These are phyloP conservation scores for Bombus huntii DNA, from an alignment of 1,140 invertebrate species.

Conservation along the genomic window DNA sequence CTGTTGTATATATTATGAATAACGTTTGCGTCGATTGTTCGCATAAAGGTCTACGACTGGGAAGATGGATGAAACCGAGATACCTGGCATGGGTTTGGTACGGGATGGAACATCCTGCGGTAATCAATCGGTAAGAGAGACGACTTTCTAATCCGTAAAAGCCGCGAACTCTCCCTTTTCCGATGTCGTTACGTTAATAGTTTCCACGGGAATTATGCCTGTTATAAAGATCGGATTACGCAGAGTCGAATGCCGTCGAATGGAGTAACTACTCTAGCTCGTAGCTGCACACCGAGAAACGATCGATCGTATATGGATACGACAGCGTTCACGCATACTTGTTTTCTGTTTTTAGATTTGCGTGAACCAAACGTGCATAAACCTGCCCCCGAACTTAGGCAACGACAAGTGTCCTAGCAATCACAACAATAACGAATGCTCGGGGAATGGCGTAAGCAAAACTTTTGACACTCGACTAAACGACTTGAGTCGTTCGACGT, in stretches of 20 bases:
- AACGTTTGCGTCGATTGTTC: not conserved
- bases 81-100: constrained; percentile 90
- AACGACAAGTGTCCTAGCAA: constrained; percentile 94
- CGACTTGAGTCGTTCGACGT: no score
- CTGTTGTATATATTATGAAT: not conserved
- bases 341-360: constrained; percentile 86
- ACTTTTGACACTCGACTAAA: not conserved
- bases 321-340: no score
- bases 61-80: constrained; percentile 84
- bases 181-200: not conserved
- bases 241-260: not conserved
- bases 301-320: no score
- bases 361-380: constrained; percentile 95
- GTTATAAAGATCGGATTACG: constrained; percentile 21
- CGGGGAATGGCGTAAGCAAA: constrained; percentile 94
- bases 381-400: constrained; percentile 90
- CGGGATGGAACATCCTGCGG: constrained; percentile 96
- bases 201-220: not conserved
- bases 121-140: constrained; percentile 87
- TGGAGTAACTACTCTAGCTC: no score
- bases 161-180: not conserved
- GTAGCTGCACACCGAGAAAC: no score
- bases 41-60: constrained; percentile 68
- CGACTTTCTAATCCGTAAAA: not conserved
- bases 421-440: constrained; percentile 94